Conservation (phyloP, 1,140 invertebrate genomes). For the Drosophila guanche region DNA sequence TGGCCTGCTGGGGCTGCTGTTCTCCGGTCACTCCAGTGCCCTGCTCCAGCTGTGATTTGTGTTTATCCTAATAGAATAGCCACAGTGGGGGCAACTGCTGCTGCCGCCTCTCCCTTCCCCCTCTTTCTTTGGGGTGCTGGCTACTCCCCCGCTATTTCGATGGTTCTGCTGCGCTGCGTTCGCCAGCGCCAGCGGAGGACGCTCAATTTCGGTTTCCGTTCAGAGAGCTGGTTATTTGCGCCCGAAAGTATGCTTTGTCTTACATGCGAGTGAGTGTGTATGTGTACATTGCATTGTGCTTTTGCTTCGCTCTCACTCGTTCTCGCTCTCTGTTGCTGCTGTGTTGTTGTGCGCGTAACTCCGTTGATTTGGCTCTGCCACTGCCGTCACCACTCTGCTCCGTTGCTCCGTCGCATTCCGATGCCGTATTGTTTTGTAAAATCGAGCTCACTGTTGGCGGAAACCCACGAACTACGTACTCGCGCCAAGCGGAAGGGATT, state of each 20-base stretch:
- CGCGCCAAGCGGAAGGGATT: constrained; percentile 66
- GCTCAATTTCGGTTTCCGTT: constrained; percentile 66
- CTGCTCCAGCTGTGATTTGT: constrained; percentile 51
- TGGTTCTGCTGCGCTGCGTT: constrained; percentile 28
- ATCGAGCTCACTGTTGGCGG: constrained; percentile 57
- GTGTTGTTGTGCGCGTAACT: constrained; percentile 64
- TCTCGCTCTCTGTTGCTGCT: not conserved
- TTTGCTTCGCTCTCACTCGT: not conserved
- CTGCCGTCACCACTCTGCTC: constrained; percentile 14
- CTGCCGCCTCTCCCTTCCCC: too few species aligned
- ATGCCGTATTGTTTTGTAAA: constrained; percentile 66
- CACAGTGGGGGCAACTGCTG: constrained; percentile 25
- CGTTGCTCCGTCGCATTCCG: constrained; percentile 23
- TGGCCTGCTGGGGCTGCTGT: constrained; percentile 8
- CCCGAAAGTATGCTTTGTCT: constrained; percentile 79
- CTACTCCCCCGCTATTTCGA: constrained; percentile 6
- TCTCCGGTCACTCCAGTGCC: not conserved
- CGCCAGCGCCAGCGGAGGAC: constrained; percentile 21
- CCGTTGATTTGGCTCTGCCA: constrained; percentile 71
- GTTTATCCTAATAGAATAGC: constrained; percentile 72
- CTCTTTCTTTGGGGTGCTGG: too few species aligned
- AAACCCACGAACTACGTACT: constrained; percentile 56
- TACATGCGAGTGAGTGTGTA: constrained; percentile 13
- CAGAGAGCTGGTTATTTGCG: constrained; percentile 71
- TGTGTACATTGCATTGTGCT: constrained; percentile 20